phyloP scores from a whole-genome alignment of 2,888 invertebrate species.

The Eilema depressum region DNA sequence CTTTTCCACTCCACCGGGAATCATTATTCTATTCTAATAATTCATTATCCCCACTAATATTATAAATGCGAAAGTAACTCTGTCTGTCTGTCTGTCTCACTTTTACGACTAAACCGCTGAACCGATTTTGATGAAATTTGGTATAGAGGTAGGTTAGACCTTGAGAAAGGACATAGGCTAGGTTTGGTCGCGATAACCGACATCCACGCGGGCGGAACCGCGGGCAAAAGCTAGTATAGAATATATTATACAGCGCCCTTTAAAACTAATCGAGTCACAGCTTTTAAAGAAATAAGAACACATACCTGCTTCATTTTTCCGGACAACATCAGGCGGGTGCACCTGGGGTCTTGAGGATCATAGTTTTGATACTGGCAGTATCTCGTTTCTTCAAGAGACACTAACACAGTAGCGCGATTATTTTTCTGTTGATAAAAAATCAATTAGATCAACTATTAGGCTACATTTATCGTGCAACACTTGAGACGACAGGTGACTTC shows the following conservation, averaged over 20 bases:
- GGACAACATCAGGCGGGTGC: slow-evolving; percentile 90
- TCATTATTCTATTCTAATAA: too few relatives aligned
- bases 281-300: neutral
- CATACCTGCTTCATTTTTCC: slow-evolving; percentile 89
- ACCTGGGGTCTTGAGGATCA: slow-evolving; percentile 93
- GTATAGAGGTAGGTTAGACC: too few relatives aligned
- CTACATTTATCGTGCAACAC: neutral
- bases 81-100: too few relatives aligned
- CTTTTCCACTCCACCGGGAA: too few relatives aligned
- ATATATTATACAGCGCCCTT: neutral
- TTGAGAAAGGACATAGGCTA: too few relatives aligned
- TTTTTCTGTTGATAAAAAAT: slow-evolving; percentile 82
- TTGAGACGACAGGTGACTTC: neutral
- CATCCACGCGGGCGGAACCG: too few relatives aligned
- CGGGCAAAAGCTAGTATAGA: too few relatives aligned
- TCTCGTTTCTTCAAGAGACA: slow-evolving; percentile 89
- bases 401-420: slow-evolving; percentile 89
- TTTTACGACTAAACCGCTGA: too few relatives aligned
- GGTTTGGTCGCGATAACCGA: too few relatives aligned
- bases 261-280: neutral
- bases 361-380: slow-evolving; percentile 88
- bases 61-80: too few relatives aligned
- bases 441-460: neutral
- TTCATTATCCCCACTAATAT: too few relatives aligned
- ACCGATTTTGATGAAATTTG: too few relatives aligned